A percentile compares a stretch with the other conserved stretches of the same genome.
phyloP scores from a whole-genome alignment of 1,140 invertebrate genomes.

The Liolophura sinensis region DNA sequence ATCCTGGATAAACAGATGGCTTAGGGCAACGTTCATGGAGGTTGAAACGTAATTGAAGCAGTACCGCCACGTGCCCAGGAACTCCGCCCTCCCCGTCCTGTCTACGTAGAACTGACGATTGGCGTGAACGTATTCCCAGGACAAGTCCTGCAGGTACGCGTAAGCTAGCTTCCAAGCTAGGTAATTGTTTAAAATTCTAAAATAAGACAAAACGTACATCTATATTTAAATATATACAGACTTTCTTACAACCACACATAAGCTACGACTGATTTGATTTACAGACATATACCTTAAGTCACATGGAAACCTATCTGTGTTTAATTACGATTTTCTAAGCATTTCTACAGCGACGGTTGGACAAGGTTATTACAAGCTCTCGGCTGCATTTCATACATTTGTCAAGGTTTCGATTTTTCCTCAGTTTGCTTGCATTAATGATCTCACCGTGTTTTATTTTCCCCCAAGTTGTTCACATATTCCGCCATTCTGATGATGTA shows the following conservation, averaged over 20 bases:
- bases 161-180: slow-evolving; percentile 66
- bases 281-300: not conserved
- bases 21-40: slow-evolving; percentile 64
- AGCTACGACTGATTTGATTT: not conserved
- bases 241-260: not conserved
- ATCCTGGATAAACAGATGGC: slow-evolving; percentile 61
- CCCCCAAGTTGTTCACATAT: slow-evolving; percentile 65
- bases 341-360: not conserved
- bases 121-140: slow-evolving; percentile 62
- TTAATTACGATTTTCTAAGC: not conserved
- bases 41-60: slow-evolving; percentile 63
- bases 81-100: slow-evolving; percentile 60
- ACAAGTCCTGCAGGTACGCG: slow-evolving; percentile 65
- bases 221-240: not conserved
- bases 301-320: not conserved
- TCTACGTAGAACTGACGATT: slow-evolving; percentile 62
- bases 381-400: not conserved
- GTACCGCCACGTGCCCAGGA: slow-evolving; percentile 64
- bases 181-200: slow-evolving; percentile 67
- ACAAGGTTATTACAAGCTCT: not conserved
- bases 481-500: slow-evolving; percentile 64
- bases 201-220: slow-evolving; percentile 17
- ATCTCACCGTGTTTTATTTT: slow-evolving; percentile 50
- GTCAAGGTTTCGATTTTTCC: not conserved
- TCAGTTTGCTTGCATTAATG: not conserved